Conservation (phyloP, 2,797 vertebrate species). For the Pempheris klunzingeri region DNA sequence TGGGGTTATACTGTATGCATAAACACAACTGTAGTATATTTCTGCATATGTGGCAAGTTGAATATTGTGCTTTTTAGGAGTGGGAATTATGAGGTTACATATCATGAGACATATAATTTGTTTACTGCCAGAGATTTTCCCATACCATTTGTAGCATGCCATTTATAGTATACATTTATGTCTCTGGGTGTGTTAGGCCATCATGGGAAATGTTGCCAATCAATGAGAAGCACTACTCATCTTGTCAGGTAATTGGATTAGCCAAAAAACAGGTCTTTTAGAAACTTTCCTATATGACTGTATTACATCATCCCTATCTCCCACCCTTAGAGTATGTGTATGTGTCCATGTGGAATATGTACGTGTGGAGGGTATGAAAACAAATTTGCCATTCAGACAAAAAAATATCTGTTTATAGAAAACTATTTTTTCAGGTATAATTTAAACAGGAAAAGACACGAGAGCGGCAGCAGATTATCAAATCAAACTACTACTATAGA, state of each 20-base stretch:
- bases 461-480: background rate
- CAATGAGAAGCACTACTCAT: background rate
- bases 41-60: no score
- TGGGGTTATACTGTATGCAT: no score
- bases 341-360: background rate
- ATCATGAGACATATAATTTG: background rate
- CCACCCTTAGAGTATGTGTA: background rate
- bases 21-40: no score
- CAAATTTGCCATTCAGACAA: background rate
- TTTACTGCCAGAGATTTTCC: background rate
- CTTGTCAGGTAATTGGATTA: background rate
- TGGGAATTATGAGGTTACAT: background rate
- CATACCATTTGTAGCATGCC: background rate
- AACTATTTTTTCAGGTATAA: background rate
- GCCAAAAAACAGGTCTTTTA: background rate
- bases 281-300: no score
- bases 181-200: background rate
- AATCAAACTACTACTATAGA: background rate
- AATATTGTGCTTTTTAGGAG: no score
- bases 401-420: background rate
- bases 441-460: no score
- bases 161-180: constrained; percentile 5
- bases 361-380: background rate
- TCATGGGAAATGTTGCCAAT: constrained; percentile 4
- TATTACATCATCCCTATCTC: background rate